Evolutionary conservation across 2,113 vertebrate genomes (phyloP).

Genomic region (Nothocercus nigrocapillus): DNA sequence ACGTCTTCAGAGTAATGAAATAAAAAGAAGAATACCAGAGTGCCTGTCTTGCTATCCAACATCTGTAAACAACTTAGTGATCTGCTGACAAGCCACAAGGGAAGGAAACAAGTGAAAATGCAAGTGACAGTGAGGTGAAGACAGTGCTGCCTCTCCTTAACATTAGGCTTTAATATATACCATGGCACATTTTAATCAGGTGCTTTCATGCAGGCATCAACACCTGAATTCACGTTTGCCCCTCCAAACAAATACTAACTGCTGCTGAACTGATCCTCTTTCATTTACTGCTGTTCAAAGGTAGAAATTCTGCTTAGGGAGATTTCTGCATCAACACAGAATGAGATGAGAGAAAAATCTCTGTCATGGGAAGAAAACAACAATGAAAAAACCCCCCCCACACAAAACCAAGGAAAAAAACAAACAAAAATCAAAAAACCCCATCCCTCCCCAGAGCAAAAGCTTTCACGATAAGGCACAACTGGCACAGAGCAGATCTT

Average conservation of each 20-base stretch:
- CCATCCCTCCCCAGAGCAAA: not conserved
- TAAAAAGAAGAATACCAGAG: slow-evolving; percentile 19
- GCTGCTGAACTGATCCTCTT: not conserved
- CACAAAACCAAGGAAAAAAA: too few relatives aligned
- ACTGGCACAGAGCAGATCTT: not conserved
- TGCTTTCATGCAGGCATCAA: not conserved
- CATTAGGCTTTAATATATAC: not conserved
- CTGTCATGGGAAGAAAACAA: not conserved
- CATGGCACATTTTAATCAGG: not conserved
- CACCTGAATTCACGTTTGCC: not conserved
- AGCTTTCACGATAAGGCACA: not conserved
- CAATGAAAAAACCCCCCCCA: too few relatives aligned
- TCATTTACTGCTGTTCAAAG: not conserved
- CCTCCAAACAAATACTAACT: not conserved
- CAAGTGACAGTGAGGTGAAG: not conserved
- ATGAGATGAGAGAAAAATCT: not conserved
- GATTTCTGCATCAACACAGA: not conserved
- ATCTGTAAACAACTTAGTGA: slow-evolving; percentile 20
- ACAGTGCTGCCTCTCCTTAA: not conserved
- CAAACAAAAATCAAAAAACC: too few relatives aligned
- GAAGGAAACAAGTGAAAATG: slow-evolving; percentile 22
- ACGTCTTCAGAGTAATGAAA: slow-evolving; percentile 23
- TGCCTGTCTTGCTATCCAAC: slow-evolving; percentile 8
- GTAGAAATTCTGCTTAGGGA: not conserved
- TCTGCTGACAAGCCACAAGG: slow-evolving; percentile 23